Percentiles rank a stretch among this genome's conserved stretches.
These are phyloP conservation scores for Stenoptilia bipunctidactyla DNA, from an alignment of 2,888 invertebrate genomes.

Conservation along the genomic window DNA sequence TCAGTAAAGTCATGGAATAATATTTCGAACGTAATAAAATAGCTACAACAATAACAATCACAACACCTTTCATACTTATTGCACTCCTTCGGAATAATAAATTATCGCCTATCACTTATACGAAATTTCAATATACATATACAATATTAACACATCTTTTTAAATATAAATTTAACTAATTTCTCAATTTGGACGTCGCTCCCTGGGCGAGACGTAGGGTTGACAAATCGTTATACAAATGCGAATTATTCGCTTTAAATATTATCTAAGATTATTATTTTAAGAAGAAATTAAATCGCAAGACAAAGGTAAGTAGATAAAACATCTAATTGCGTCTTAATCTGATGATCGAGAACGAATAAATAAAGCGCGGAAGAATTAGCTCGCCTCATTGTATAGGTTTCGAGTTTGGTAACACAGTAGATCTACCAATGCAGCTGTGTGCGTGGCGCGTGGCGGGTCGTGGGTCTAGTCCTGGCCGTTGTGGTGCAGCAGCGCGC, in stretches of 20 bases:
- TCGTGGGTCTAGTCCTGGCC: constrained; percentile 77
- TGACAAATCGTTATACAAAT: background rate
- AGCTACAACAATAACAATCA: constrained; percentile 56
- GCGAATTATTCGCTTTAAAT: background rate
- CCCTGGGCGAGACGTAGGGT: constrained; percentile 16
- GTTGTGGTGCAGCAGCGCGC: constrained; percentile 81
- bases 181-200: constrained; percentile 44
- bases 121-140: constrained; percentile 62
- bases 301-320: background rate
- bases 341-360: too few relatives aligned
- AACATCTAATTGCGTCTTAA: too few relatives aligned
- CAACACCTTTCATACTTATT: constrained; percentile 67
- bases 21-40: background rate
- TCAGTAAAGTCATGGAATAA: background rate
- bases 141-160: constrained; percentile 67
- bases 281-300: background rate
- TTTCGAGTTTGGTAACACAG: too few relatives aligned
- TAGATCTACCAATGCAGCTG: background rate
- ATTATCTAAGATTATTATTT: background rate
- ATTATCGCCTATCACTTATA: constrained; percentile 57
- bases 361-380: too few relatives aligned
- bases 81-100: constrained; percentile 64
- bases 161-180: constrained; percentile 68
- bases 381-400: too few relatives aligned
- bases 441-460: background rate